Base-by-base conservation (phyloP, 1,140 invertebrate species). In the Hycleus phaleratus region DNA sequence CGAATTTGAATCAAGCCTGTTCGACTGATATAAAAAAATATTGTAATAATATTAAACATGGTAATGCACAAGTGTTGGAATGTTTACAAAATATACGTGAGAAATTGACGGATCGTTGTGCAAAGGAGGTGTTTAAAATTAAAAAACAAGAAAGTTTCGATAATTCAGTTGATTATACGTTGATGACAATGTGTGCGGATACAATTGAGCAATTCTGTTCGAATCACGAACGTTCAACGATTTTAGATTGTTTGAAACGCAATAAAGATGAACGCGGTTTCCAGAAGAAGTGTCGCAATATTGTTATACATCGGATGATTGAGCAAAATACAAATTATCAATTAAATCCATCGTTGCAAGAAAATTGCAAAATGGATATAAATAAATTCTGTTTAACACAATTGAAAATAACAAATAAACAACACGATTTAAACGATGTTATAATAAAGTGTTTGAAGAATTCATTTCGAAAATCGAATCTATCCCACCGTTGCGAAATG, bases 271-370 rank as follows among this genome's bases (percentile, higher is more conserved):
- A 93, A 63, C 74, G 79, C 12, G 82, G 79, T 24, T 97, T 95
- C 76, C 89, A 95, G 71, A 81, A 85, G 51, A 86, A 86, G 50
- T 99, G 97, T 73, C 85, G 90, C 68, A 77, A 84, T 49, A 81
- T 97, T 9, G 86, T 99, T 3, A 78, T 92, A 6, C 86, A 88
- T 72, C 80, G 96, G 70, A 88, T 97, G 84, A 87, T 93, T 53
- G 91, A 94, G 73, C 91, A 95, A 76, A 93, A 91, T 72, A 82
- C 85, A 45, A 95, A 99, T 76, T 92, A 91, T 67, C 82, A 95
- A 62, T 86, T 98, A 46, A 97, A 98, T 78, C 90, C 91, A 10
- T 79, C 83, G 5, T 77, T 98, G 26, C 86, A 91, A 71, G 84
- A 83, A 58, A 81, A 84, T 4, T 97, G 93, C 69, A 77, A 79